phyloP scores from a whole-genome alignment of 2,113 vertebrate genomes.

The Oreochromis spilurus region DNA sequence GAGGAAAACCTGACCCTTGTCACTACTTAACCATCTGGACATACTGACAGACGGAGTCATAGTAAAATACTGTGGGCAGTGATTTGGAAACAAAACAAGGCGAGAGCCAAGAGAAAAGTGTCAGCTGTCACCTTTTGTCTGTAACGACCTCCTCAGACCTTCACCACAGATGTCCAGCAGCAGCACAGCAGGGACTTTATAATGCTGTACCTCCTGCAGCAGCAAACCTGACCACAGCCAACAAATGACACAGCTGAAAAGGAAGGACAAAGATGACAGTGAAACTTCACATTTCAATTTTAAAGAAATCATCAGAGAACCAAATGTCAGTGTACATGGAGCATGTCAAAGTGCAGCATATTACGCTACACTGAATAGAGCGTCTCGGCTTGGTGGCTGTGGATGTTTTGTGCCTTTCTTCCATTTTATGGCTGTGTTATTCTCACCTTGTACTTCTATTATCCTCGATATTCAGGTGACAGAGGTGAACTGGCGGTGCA shows the following conservation, averaged over 20 bases:
- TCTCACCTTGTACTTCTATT: not conserved
- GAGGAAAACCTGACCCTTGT: not conserved
- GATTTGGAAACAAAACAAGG: not conserved
- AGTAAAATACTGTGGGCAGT: not conserved
- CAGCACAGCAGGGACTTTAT: not conserved
- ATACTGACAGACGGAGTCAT: not conserved
- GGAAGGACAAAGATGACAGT: not conserved
- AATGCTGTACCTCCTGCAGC: not conserved
- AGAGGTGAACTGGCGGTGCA: not conserved
- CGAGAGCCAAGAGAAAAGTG: not conserved
- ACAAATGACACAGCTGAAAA: not conserved
- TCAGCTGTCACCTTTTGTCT: not conserved
- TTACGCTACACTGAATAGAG: not conserved
- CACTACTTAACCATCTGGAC: not conserved
- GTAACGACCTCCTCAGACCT: not conserved
- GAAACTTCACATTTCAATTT: not conserved
- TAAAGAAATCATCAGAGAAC: not conserved
- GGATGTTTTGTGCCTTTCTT: not conserved
- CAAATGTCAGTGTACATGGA: not conserved
- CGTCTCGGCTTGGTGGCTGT: not conserved
- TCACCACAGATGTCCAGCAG: not conserved
- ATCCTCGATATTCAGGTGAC: not conserved
- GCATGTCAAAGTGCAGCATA: not conserved
- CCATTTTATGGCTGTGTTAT: not conserved
- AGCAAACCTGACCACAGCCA: not conserved